Evolutionary conservation across 2,797 vertebrate species (phyloP), one percentile per base, ranked within the genome.

Genomic region (Karalla daura): DNA sequence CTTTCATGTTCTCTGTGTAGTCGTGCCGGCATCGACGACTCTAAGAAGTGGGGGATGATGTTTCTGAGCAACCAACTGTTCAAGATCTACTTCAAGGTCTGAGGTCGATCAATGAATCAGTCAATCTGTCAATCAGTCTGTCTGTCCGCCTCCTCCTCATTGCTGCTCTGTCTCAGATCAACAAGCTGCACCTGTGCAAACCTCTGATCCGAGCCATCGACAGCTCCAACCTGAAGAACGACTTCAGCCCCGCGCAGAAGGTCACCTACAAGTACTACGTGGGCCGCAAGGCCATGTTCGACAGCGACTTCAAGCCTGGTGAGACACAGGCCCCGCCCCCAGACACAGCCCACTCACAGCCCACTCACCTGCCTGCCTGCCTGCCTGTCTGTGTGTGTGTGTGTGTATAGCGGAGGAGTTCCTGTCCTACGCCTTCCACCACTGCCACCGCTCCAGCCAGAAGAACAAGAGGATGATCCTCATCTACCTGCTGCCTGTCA

Each of bases 51-150:
- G 98, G 98, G 97, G 17, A 99, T 99, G 98, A 86, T 99, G 78
- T 99, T 99, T 81, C 94, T 99, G 0, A 96, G 98, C 82, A 99
- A 99, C 85, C 98, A 99, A 76, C 93, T 99, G 20, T 99, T 99
- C 76, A 99, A 98, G 91, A 99, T 99, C 88, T 99, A 99, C 91
- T 99, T 99, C 78, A 99, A 99, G 96, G 97, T 99, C 85, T 1
- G 84, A 23, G 33, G 17, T 11, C 7, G 21, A 13, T n/a, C 12
- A 10, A 30, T 30, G 5, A 30, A 30, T 30, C n/a, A n/a, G n/a
- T n/a, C n/a, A n/a, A n/a, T n/a, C n/a, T n/a, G n/a, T n/a, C n/a
- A n/a, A n/a, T n/a, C n/a, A n/a, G n/a, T n/a, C n/a, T n/a, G n/a
- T n/a, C n/a, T n/a, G n/a, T n/a, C n/a, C n/a, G n/a, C n/a, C n/a